phyloP scores from a whole-genome alignment of 2,113 vertebrate genomes.

The Raphicerus campestris region DNA sequence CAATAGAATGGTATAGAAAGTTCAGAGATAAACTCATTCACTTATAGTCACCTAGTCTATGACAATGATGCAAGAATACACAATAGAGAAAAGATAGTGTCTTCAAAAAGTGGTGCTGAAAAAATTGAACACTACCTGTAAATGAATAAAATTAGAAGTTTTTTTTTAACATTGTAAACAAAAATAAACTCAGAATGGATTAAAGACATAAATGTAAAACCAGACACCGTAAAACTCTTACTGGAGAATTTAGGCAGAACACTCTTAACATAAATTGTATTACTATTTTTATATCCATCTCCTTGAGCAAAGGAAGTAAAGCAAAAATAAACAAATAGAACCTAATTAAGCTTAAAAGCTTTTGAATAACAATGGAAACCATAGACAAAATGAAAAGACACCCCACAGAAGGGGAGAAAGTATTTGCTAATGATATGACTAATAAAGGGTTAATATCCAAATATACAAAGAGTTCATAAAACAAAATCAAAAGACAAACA shows the following conservation, averaged over 20 bases:
- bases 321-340: not conserved
- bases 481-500: not conserved
- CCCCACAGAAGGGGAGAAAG: not conserved
- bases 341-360: not conserved
- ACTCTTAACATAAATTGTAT: not conserved
- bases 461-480: not conserved
- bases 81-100: not conserved
- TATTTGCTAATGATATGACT: not conserved
- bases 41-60: not conserved
- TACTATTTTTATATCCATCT: not conserved
- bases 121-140: not conserved
- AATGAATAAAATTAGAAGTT: not conserved
- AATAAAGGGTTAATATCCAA: not conserved
- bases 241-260: not conserved
- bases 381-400: not conserved
- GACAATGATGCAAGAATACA: not conserved
- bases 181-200: not conserved
- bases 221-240: not conserved
- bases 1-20: not conserved
- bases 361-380: not conserved
- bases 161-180: not conserved
- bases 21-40: not conserved
- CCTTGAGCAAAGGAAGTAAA: not conserved
- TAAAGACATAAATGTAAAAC: not conserved
- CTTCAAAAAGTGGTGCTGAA: not conserved